Percentiles rank a stretch among this genome's conserved stretches.
These are phyloP conservation scores for Tridacna crocea DNA, from an alignment of 2,888 invertebrate species.

Conservation along the genomic window DNA sequence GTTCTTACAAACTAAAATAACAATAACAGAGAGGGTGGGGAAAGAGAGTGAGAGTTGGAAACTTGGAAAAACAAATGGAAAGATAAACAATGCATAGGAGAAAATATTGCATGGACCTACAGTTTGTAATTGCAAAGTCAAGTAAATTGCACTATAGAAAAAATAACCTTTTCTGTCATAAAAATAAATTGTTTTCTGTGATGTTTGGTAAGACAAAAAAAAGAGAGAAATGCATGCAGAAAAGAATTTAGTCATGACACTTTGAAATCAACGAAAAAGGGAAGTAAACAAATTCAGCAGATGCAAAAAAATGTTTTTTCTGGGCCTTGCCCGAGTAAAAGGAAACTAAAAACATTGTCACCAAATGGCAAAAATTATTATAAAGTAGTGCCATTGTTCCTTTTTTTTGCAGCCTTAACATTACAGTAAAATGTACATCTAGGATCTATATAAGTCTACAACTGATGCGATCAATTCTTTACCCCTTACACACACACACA, in stretches of 20 bases:
- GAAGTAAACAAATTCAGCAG: neutral
- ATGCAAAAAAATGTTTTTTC: no score
- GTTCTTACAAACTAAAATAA: no score
- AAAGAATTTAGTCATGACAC: neutral
- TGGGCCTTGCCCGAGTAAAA: no score
- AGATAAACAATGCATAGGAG: slow-evolving; percentile 25
- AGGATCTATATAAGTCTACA: no score
- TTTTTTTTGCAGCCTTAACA: no score
- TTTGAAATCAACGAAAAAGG: neutral
- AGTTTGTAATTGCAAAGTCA: slow-evolving; percentile 17
- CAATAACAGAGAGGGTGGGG: neutral
- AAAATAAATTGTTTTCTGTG: slow-evolving; percentile 6
- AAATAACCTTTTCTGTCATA: slow-evolving; percentile 18
- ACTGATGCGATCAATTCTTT: no score
- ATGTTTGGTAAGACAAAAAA: slow-evolving; percentile 3
- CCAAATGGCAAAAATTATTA: no score
- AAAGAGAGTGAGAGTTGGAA: neutral
- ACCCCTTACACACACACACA: no score
- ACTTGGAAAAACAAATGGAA: neutral
- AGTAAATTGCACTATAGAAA: slow-evolving; percentile 26
- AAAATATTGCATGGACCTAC: slow-evolving; percentile 25
- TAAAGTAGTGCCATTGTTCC: no score
- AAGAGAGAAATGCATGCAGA: slow-evolving; percentile 18
- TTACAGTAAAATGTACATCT: no score
- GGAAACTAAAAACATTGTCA: no score